These are phyloP conservation scores for Meda fulgida DNA, from an alignment of 2,797 vertebrate genomes.

Conservation along the genomic window DNA sequence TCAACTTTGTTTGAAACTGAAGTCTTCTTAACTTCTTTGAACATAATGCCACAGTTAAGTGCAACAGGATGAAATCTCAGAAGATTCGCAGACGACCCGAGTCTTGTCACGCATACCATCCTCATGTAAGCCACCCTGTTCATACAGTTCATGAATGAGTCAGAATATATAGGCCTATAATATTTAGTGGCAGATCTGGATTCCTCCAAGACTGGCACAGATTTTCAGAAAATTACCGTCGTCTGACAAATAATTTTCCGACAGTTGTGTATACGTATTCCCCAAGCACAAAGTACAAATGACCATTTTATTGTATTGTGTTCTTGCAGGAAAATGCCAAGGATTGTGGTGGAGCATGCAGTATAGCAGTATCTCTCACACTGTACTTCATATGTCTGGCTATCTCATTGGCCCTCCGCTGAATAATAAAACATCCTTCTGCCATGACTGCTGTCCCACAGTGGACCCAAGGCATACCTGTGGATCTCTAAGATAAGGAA, in stretches of 20 bases:
- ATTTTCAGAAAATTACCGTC: too few relatives aligned
- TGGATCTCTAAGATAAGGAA: constrained; percentile 10
- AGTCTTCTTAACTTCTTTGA: constrained; percentile 73
- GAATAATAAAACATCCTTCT: constrained; percentile 31
- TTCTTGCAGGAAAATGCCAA: constrained; percentile 88
- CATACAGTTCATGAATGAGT: not conserved
- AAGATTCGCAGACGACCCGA: constrained; percentile 90
- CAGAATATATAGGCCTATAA: not conserved
- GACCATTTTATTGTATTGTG: not conserved
- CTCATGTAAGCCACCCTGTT: constrained; percentile 79
- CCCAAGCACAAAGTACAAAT: constrained; percentile 1
- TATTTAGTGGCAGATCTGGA: too few relatives aligned
- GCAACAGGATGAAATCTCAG: constrained; percentile 94
- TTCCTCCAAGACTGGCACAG: too few relatives aligned
- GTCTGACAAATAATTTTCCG: not conserved
- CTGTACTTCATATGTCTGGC: constrained; percentile 76
- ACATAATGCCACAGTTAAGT: constrained; percentile 95
- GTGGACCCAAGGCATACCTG: not conserved
- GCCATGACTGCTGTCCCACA: constrained; percentile 13
- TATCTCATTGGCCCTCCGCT: constrained; percentile 67
- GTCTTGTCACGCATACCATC: constrained; percentile 92
- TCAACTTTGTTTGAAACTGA: not conserved
- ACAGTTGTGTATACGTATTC: not conserved
- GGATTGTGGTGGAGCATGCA: constrained; percentile 85
- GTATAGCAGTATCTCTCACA: constrained; percentile 63